A percentile compares a stretch with the other conserved stretches of the same genome.
phyloP scores from a whole-genome alignment of 2,797 vertebrate species.

The Antrozous pallidus region DNA sequence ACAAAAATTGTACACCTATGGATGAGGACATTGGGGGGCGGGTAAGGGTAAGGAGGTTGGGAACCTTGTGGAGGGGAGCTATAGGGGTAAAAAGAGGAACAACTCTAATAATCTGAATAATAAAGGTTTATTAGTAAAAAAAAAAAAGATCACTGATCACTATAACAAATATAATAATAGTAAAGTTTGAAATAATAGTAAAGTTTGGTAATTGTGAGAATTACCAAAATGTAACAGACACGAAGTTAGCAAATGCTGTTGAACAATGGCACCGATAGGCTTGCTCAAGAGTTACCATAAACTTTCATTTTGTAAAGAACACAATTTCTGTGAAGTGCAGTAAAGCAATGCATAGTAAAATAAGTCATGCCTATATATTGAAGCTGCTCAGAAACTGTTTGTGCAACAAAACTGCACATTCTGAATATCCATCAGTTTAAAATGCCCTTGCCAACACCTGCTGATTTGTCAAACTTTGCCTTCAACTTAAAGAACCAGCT shows the following conservation, averaged over 20 bases:
- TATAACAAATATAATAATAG: not conserved
- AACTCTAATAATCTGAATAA: no score
- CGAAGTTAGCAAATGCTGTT: not conserved
- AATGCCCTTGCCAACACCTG: not conserved
- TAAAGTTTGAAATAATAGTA: not conserved
- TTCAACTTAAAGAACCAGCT: not conserved
- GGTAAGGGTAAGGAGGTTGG: fast-evolving
- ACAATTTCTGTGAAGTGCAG: not conserved
- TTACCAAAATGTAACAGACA: not conserved
- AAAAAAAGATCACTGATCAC: not conserved
- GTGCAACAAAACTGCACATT: not conserved
- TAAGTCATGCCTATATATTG: no score
- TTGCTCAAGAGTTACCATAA: not conserved
- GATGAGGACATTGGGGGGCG: no score
- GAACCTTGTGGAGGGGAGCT: no score
- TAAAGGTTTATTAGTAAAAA: no score
- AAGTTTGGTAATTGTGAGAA: not conserved
- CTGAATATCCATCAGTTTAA: not conserved
- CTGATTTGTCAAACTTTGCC: not conserved
- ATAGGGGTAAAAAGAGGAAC: no score
- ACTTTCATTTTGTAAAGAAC: not conserved
- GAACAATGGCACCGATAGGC: not conserved
- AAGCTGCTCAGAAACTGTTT: not conserved
- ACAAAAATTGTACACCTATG: no score
- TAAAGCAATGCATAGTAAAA: not conserved